Evolutionary conservation across 2,888 invertebrate genomes (phyloP), one percentile per base, ranked within the genome.

Genomic region (Lordiphosa fenestrarum): DNA sequence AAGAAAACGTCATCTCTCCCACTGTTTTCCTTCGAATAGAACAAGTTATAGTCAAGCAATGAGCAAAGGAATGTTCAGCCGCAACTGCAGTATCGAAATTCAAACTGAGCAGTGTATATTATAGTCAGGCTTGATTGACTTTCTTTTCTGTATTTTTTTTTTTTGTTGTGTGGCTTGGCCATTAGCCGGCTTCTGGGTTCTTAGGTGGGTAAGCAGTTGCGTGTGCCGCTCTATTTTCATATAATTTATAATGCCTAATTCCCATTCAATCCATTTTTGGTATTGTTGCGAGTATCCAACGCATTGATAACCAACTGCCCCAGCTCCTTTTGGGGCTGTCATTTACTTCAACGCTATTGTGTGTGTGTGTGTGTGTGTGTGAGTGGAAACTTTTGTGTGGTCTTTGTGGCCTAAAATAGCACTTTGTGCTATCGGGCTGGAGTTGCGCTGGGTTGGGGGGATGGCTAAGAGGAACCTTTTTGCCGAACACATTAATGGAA

Each of bases 391-490:
- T 58, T 63, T 60, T 76, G 68, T 81, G 76, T 60, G 84, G 76
- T 59, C 77, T 62, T 71, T 81, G 84, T 77, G 74, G 76, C 56
- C 48, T 48, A 41, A 52, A 63, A 69, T 64, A 76, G 77, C 71
- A 81, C 74, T 77, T 73, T 74, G 58, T 47, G 36, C 21, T 36
- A 5, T 13, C 39, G 40, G 36, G 13, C 37, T 13, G n/a, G 3
- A 30, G 12, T 21, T 3, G 15, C 21, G 41, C 35, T 13, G 19
- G 15, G 36, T 42, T 37, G 49, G 37, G 12, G 10, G 42, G 38
- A 44, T 50, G 50, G 56, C 41, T 33, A 33, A 66, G 57, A 63
- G 60, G 56, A 46, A 46, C 46, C 62, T 59, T 62, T 46, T 25
- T 59, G 53, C 53, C 48, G 40, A 47, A 53, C 52, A 63, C 74